phyloP scores from a whole-genome alignment of 1,140 invertebrate genomes.

The Scaptomyza montana region DNA sequence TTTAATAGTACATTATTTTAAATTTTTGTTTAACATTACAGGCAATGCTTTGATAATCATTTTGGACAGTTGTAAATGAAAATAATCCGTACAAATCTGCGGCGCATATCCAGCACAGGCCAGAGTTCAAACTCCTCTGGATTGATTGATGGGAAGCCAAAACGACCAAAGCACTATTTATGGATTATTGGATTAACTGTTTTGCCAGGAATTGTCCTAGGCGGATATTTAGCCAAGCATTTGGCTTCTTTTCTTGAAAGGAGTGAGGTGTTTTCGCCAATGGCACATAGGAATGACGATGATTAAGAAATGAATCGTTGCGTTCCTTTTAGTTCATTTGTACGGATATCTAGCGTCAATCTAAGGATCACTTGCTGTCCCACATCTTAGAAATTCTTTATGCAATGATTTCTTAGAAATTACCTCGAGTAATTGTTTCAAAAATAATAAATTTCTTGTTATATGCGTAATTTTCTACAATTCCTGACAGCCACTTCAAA shows the following conservation, averaged over 20 bases:
- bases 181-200: not conserved
- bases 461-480: too few relatives aligned
- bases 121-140: not conserved
- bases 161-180: not conserved
- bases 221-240: not conserved
- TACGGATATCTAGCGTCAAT: too few relatives aligned
- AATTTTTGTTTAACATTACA: not conserved
- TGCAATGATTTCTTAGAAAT: too few relatives aligned
- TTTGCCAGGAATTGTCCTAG: not conserved
- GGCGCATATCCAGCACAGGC: not conserved
- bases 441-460: too few relatives aligned
- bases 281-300: too few relatives aligned
- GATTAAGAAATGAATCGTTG: too few relatives aligned
- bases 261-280: not conserved
- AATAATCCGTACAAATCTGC: not conserved
- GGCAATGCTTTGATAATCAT: not conserved
- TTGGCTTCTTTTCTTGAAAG: not conserved
- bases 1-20: not conserved
- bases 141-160: not conserved
- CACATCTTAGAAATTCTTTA: too few relatives aligned
- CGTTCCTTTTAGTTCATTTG: too few relatives aligned
- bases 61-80: not conserved
- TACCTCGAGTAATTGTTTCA: too few relatives aligned
- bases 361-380: too few relatives aligned
- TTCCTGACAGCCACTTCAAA: too few relatives aligned